These are phyloP conservation scores for Spicauda simplicius DNA, from an alignment of 2,888 invertebrate species.

Conservation along the genomic window DNA sequence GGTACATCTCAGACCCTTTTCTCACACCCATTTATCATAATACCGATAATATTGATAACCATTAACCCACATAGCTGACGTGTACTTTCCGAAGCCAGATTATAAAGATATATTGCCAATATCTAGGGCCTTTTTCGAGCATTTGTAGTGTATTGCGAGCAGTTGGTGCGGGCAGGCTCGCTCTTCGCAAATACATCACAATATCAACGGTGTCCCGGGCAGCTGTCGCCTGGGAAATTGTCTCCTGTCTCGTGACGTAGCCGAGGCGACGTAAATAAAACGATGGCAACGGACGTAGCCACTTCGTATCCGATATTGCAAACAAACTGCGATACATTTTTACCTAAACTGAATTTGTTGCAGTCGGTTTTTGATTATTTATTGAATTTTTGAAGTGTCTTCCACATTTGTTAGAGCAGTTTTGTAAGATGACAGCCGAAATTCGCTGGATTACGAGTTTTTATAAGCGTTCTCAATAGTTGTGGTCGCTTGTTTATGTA, in stretches of 20 bases:
- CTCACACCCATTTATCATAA: not conserved
- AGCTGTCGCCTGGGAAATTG: slow-evolving; percentile 30
- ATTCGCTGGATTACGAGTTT: too few relatives aligned
- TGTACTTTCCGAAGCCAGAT: not conserved
- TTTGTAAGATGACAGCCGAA: too few relatives aligned
- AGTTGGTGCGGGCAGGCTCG: not conserved
- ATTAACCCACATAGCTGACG: not conserved
- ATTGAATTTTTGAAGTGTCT: too few relatives aligned
- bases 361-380: too few relatives aligned
- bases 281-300: slow-evolving; percentile 2
- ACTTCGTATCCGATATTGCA: slow-evolving; percentile 20
- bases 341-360: too few relatives aligned
- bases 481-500: too few relatives aligned
- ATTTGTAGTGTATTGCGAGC: not conserved
- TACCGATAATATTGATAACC: not conserved
- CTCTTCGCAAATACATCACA: slow-evolving; percentile 12
- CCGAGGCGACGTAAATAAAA: slow-evolving; percentile 15
- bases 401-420: too few relatives aligned
- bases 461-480: too few relatives aligned
- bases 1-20: not conserved
- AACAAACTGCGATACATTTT: not conserved
- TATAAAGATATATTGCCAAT: not conserved
- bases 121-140: not conserved
- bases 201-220: slow-evolving; percentile 11
- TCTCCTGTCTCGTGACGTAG: slow-evolving; percentile 18